These are phyloP conservation scores for Melitaea cinxia DNA, from an alignment of 1,140 invertebrate species.

Conservation along the genomic window DNA sequence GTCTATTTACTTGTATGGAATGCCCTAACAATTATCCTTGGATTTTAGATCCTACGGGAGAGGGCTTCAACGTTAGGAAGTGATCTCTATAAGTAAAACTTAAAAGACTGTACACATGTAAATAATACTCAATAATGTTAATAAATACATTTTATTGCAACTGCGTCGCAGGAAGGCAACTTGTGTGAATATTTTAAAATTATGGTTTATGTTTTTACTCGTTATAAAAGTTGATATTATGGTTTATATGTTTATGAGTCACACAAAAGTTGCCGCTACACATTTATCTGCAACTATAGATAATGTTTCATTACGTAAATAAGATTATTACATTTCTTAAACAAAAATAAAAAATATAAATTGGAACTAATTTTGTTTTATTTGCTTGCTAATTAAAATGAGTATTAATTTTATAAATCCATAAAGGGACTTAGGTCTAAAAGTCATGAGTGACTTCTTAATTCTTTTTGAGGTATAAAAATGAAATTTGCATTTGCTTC, in stretches of 20 bases:
- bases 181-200: slow-evolving; percentile 29
- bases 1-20: slow-evolving; percentile 97
- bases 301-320: slow-evolving; percentile 62
- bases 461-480: no score
- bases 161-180: slow-evolving; percentile 49
- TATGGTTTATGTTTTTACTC: slow-evolving; percentile 22
- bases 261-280: slow-evolving; percentile 32
- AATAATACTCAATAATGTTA: slow-evolving; percentile 82
- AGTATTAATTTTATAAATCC: background rate
- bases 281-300: slow-evolving; percentile 49
- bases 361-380: slow-evolving; percentile 12
- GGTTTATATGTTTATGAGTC: slow-evolving; percentile 15
- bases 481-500: no score
- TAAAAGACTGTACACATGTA: slow-evolving; percentile 80
- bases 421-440: no score
- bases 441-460: no score
- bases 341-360: slow-evolving; percentile 50
- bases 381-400: background rate
- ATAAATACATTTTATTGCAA: slow-evolving; percentile 63
- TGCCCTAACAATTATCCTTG: slow-evolving; percentile 98
- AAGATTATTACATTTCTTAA: slow-evolving; percentile 61
- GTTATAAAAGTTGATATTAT: slow-evolving; percentile 26
- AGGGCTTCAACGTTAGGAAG: slow-evolving; percentile 93
- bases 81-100: slow-evolving; percentile 80
- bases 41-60: slow-evolving; percentile 96